A percentile compares a stretch with the other conserved stretches of the same genome.
These are phyloP conservation scores for Ennomos quercinarius DNA, from an alignment of 2,888 invertebrate genomes.

Conservation along the genomic window DNA sequence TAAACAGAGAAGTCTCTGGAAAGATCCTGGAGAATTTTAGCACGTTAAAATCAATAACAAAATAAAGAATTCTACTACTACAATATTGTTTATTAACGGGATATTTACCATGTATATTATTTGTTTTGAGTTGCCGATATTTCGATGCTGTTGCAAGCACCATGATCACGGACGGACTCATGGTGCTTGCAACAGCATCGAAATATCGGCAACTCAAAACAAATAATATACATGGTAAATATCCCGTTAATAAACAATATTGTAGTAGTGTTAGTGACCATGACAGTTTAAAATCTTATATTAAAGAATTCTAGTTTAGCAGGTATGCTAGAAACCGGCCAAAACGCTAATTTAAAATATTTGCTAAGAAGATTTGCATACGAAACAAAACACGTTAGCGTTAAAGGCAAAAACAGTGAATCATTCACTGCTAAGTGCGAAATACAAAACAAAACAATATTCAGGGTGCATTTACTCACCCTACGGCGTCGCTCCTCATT, in stretches of 20 bases:
- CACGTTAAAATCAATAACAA: conserved; percentile 38
- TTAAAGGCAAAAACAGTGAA: conserved; percentile 56
- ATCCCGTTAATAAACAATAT: too few species aligned
- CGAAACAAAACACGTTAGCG: conserved; percentile 25
- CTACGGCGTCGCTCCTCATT: conserved; percentile 80
- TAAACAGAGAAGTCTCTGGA: conserved; percentile 39
- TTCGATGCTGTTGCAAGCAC: too few species aligned
- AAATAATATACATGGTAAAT: too few species aligned
- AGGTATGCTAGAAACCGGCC: conserved; percentile 42
- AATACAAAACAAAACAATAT: conserved; percentile 12
- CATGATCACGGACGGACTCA: too few species aligned
- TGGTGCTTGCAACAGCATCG: too few species aligned
- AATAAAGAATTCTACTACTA: too few species aligned
- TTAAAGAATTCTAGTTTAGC: conserved; percentile 9
- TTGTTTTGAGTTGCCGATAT: too few species aligned
- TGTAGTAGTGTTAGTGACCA: too few species aligned
- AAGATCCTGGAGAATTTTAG: conserved; percentile 37
- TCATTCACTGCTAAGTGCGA: conserved; percentile 47
- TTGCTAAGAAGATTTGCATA: conserved; percentile 31
- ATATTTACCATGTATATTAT: too few species aligned
- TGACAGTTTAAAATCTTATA: background rate
- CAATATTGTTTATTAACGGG: too few species aligned
- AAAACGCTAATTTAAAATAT: conserved; percentile 30
- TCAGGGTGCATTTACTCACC: conserved; percentile 54
- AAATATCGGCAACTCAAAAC: too few species aligned